Evolutionary conservation across 2,797 vertebrate species (phyloP).

Genomic region (Bufotes viridis): DNA sequence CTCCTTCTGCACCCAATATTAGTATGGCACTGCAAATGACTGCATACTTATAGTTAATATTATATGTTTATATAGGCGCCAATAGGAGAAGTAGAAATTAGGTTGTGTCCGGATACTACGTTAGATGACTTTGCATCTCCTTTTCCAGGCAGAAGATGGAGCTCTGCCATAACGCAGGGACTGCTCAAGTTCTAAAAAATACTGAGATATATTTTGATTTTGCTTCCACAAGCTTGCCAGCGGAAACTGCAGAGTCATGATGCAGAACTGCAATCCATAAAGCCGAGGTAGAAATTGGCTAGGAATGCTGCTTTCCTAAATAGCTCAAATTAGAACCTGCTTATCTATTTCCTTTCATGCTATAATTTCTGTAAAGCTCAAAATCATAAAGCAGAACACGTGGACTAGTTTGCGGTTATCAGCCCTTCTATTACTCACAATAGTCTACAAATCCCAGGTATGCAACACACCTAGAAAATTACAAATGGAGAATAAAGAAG

Average conservation of each 20-base stretch:
- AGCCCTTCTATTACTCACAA: not conserved
- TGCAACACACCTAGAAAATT: not conserved
- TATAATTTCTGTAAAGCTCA: not conserved
- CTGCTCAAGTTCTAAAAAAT: not conserved
- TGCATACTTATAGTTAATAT: not conserved
- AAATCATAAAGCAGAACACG: not conserved
- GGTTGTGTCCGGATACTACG: not conserved
- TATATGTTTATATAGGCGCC: no score
- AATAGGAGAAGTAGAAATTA: not conserved
- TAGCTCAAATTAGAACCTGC: constrained; percentile 4
- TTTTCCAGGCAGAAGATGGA: constrained; percentile 27
- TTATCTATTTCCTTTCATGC: constrained; percentile 22
- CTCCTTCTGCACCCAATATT: no score
- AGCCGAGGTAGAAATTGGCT: constrained; percentile 14
- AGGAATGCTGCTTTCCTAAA: not conserved
- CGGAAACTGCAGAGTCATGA: constrained; percentile 18
- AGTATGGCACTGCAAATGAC: no score
- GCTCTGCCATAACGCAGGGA: constrained; percentile 10
- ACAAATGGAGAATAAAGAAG: not conserved
- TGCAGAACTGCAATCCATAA: constrained; percentile 14
- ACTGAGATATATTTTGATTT: constrained; percentile 30
- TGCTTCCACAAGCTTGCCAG: not conserved
- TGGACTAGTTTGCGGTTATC: not conserved
- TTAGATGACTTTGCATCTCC: not conserved
- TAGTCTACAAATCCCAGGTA: not conserved